Percentiles rank a stretch among this genome's conserved stretches.
Conservation (phyloP, 2,797 vertebrate species). For the Hybognathus amarus region DNA sequence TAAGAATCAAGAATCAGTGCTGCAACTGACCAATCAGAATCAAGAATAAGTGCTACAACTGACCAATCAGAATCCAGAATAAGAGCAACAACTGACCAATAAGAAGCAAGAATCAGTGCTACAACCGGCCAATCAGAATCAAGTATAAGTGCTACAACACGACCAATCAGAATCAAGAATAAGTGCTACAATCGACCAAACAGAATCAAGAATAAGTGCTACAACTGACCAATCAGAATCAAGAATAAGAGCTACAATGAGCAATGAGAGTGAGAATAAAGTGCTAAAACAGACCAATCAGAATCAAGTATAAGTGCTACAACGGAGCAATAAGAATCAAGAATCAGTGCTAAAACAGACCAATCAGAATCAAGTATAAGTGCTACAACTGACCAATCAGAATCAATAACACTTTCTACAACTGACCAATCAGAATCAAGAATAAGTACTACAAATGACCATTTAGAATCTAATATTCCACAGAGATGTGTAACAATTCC, state of each 20-base stretch:
- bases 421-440: too few relatives aligned
- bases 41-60: too few relatives aligned
- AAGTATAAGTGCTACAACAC: background rate
- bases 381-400: background rate
- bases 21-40: background rate
- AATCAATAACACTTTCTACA: background rate
- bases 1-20: background rate
- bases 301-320: background rate
- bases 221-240: background rate
- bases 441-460: fast-evolving
- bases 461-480: background rate
- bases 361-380: too few relatives aligned
- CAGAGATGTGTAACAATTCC: background rate
- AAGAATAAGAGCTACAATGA: background rate
- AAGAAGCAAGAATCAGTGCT: background rate
- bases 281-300: background rate
- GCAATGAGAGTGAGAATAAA: too few relatives aligned
- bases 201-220: too few relatives aligned
- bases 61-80: background rate
- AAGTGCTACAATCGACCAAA: too few relatives aligned
- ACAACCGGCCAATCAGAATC: too few relatives aligned
- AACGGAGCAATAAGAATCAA: background rate
- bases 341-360: background rate
- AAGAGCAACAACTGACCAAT: background rate
- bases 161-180: too few relatives aligned